Conservation (phyloP, 30 jellyfish, hydroid and myxozoan genomes). For the Catostylus mosaicus region DNA sequence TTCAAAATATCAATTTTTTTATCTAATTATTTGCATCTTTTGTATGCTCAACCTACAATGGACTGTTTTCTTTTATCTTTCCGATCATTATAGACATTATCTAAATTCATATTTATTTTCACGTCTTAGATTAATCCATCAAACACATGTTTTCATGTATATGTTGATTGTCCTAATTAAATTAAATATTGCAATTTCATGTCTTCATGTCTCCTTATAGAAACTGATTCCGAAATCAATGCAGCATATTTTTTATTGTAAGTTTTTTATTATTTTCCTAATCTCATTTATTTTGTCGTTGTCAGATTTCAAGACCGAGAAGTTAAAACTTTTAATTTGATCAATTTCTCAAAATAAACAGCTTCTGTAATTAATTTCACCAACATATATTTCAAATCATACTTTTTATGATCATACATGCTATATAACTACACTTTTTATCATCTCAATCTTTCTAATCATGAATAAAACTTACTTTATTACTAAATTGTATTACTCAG, state of each 20-base stretch:
- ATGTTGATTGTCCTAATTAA: conserved; percentile 11
- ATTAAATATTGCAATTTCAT: not conserved
- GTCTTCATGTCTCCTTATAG: not conserved
- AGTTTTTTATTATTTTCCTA: not conserved
- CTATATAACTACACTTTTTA: too few relatives aligned
- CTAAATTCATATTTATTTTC: conserved; percentile 27
- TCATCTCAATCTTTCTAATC: too few relatives aligned
- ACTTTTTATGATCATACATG: too few relatives aligned
- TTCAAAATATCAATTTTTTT: conserved; percentile 32
- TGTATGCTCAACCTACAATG: conserved; percentile 30
- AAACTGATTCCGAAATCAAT: conserved; percentile 3
- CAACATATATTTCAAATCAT: too few relatives aligned
- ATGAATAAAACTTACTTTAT: too few relatives aligned
- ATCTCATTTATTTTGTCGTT: not conserved
- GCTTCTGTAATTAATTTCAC: too few relatives aligned
- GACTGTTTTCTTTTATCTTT: conserved; percentile 36
- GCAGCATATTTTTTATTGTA: not conserved
- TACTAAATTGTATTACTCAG: too few relatives aligned
- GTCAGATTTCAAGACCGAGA: not conserved
- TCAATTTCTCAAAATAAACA: not conserved
- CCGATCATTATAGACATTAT: conserved; percentile 46
- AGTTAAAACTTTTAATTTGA: not conserved
- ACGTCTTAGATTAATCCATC: conserved; percentile 13
- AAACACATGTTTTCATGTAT: conserved; percentile 6
- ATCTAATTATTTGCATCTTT: conserved; percentile 21